Conservation (phyloP, 2,888 invertebrate genomes). For the Vannuccia rotundouncinata region DNA sequence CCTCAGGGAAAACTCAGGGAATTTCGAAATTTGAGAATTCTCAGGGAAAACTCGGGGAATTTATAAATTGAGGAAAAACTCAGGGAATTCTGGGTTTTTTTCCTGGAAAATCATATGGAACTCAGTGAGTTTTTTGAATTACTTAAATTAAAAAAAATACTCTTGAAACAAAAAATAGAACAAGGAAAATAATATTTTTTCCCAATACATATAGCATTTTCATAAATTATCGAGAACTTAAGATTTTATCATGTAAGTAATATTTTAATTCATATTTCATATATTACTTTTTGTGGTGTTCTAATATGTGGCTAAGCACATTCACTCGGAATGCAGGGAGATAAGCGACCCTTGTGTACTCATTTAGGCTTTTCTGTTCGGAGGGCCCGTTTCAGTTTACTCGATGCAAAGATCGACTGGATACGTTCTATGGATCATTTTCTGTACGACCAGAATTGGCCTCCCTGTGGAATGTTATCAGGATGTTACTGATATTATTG, state of each 20-base stretch:
- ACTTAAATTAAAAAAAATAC: constrained; percentile 15
- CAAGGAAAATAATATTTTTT: constrained; percentile 26
- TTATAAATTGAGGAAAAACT: constrained; percentile 23
- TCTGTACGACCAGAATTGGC: constrained; percentile 24
- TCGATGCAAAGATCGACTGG: constrained; percentile 21
- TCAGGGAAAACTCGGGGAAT: constrained; percentile 24
- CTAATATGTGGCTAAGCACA: constrained; percentile 26
- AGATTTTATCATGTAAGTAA: constrained; percentile 19
- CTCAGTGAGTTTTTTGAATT: not conserved
- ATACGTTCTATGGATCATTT: constrained; percentile 19
- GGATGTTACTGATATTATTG: constrained; percentile 24
- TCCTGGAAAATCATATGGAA: not conserved
- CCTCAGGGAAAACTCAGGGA: constrained; percentile 26
- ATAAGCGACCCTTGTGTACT: constrained; percentile 26
- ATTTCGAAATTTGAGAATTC: constrained; percentile 23
- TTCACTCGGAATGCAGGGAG: constrained; percentile 24
- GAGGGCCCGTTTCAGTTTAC: constrained; percentile 20
- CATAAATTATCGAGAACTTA: constrained; percentile 17
- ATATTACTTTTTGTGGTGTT: constrained; percentile 21
- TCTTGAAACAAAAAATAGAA: constrained; percentile 15
- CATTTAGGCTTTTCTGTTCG: constrained; percentile 26
- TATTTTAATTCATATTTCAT: constrained; percentile 20
- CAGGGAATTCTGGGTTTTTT: constrained; percentile 26
- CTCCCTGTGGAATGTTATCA: constrained; percentile 26
- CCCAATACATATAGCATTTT: constrained; percentile 23